phyloP scores from a whole-genome alignment of 2,888 invertebrate genomes.

The Uropetala carovei region DNA sequence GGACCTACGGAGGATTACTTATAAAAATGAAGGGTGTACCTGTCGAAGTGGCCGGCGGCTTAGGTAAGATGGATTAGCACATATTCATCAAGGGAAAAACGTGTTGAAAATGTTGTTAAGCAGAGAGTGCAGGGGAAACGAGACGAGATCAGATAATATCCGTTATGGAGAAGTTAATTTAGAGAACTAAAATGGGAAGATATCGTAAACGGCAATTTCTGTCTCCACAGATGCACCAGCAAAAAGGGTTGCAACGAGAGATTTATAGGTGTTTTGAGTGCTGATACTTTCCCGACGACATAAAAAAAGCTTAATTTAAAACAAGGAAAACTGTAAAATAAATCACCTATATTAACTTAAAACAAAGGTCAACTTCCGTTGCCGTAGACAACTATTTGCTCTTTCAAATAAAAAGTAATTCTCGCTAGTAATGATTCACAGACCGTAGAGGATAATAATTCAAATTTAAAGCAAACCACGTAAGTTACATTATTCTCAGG shows the following conservation, averaged over 20 bases:
- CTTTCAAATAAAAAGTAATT: too few relatives aligned
- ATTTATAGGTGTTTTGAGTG: background rate
- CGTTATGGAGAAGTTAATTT: background rate
- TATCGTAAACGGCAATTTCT: background rate
- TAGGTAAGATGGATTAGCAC: background rate
- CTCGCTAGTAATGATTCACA: too few relatives aligned
- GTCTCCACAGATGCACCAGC: background rate
- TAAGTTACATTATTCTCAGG: too few relatives aligned
- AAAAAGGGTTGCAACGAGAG: background rate
- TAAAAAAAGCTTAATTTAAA: background rate
- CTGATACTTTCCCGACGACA: background rate
- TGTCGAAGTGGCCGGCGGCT: background rate
- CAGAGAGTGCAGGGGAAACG: background rate
- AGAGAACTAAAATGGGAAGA: background rate
- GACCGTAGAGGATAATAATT: too few relatives aligned
- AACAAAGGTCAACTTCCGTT: too few relatives aligned
- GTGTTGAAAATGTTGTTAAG: constrained; percentile 5
- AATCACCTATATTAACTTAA: too few relatives aligned
- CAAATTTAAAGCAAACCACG: too few relatives aligned
- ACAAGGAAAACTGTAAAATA: too few relatives aligned
- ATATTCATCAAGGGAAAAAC: background rate
- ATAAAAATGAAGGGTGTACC: too few relatives aligned
- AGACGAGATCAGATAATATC: background rate
- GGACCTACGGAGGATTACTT: too few relatives aligned
- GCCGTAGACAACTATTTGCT: too few relatives aligned